Conservation (phyloP, 1,140 invertebrate genomes). For the Idris sp. region DNA sequence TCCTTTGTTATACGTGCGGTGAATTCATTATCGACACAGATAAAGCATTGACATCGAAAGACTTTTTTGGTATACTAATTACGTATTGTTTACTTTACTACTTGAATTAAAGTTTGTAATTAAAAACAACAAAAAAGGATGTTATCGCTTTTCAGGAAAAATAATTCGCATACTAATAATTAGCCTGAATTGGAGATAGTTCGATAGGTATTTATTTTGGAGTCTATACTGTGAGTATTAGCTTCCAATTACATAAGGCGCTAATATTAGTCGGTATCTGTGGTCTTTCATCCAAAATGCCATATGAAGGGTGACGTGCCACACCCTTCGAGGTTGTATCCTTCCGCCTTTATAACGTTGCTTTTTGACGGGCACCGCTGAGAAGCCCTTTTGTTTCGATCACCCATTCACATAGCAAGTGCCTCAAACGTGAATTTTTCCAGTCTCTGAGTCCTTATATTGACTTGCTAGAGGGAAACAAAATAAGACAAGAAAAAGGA, state of each 20-base stretch:
- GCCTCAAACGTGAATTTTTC: conserved; percentile 61
- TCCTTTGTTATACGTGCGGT: too few species aligned
- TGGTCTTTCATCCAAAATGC: conserved; percentile 67
- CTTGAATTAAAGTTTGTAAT: conserved; percentile 15
- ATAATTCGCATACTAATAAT: conserved; percentile 41
- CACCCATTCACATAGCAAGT: conserved; percentile 64
- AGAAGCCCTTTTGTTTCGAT: conserved; percentile 66
- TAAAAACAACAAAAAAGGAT: conserved; percentile 14
- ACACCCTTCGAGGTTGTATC: conserved; percentile 68
- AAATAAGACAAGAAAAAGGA: conserved; percentile 50
- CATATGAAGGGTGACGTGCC: conserved; percentile 63
- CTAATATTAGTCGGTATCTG: conserved; percentile 67
- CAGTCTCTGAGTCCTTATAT: conserved; percentile 61
- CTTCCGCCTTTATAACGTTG: conserved; percentile 66
- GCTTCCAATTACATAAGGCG: conserved; percentile 64
- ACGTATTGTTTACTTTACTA: conserved; percentile 4
- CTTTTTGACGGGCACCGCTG: conserved; percentile 63
- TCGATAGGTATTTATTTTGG: conserved; percentile 57
- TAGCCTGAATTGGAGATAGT: conserved; percentile 47
- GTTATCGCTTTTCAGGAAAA: conserved; percentile 43
- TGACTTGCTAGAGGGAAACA: conserved; percentile 44
- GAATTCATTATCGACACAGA: too few species aligned
- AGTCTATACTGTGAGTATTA: conserved; percentile 52
- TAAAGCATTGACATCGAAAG: too few species aligned
- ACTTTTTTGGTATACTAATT: conserved; percentile 2